These are phyloP conservation scores for Eueides isabella DNA, from an alignment of 1,140 invertebrate species.

Conservation along the genomic window DNA sequence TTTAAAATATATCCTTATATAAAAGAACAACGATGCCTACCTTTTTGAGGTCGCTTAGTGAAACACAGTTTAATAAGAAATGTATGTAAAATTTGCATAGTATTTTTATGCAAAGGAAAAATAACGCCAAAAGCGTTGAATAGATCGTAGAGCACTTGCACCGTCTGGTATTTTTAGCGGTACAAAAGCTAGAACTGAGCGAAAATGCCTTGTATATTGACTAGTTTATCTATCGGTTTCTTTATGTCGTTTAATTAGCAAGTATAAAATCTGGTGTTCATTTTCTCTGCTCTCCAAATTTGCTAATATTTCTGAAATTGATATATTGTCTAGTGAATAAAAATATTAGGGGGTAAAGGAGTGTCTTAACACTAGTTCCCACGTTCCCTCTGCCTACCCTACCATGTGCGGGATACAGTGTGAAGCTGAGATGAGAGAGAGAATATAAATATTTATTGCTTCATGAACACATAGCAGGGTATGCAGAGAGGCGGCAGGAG, in stretches of 20 bases:
- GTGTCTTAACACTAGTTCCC: no score
- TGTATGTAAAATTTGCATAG: conserved; percentile 5
- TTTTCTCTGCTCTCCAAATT: not conserved
- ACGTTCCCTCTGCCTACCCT: no score
- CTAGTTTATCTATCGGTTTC: not conserved
- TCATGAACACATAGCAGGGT: no score
- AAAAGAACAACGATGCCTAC: not conserved
- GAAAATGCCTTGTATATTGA: conserved; percentile 1
- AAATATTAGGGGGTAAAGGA: no score
- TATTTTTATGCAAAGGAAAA: conserved; percentile 11
- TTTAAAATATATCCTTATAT: not conserved
- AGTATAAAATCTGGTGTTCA: not conserved
- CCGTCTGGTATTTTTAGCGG: conserved; percentile 12
- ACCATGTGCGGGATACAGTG: no score
- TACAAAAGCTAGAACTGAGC: not conserved
- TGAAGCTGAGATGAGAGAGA: no score
- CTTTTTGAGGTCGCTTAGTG: not conserved
- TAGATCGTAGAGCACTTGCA: conserved; percentile 4
- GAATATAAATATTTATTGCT: no score
- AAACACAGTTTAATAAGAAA: conserved; percentile 10
- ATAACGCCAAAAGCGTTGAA: conserved; percentile 13
- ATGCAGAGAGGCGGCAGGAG: no score
- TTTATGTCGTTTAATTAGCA: not conserved
- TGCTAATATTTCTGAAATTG: not conserved
- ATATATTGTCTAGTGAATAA: no score